These are phyloP conservation scores for Xenus cinereus DNA, from an alignment of 2,113 vertebrate genomes.

Conservation along the genomic window DNA sequence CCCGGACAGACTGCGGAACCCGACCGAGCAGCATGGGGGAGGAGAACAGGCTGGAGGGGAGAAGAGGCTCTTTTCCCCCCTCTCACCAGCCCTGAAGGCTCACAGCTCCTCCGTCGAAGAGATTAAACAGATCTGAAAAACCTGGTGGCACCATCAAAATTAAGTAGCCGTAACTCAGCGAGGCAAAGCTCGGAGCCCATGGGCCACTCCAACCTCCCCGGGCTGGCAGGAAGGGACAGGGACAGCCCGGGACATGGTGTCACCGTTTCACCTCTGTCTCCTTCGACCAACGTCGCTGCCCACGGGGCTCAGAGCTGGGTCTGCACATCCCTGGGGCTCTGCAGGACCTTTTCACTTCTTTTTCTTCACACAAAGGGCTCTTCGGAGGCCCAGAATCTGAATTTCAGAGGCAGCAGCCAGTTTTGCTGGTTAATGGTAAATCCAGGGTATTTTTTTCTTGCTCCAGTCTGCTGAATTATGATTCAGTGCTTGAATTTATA, in stretches of 20 bases:
- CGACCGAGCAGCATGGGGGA: neutral
- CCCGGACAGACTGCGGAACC: neutral
- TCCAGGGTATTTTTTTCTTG: neutral
- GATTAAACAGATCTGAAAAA: neutral
- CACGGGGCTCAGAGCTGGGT: neutral
- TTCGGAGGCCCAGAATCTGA: neutral
- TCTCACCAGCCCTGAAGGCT: neutral
- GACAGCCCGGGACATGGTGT: neutral
- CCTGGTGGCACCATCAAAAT: neutral
- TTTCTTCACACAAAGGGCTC: neutral
- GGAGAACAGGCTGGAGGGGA: neutral
- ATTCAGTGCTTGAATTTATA: neutral
- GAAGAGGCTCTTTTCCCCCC: neutral
- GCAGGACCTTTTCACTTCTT: neutral
- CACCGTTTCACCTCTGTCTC: neutral
- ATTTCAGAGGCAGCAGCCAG: neutral
- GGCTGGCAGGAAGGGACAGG: neutral
- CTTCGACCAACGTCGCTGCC: neutral
- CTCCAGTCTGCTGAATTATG: neutral
- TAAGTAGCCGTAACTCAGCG: neutral
- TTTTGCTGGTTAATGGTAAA: neutral
- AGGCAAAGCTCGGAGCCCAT: rapidly evolving
- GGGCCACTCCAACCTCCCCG: neutral
- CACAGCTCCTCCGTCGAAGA: neutral
- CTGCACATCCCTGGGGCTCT: neutral